These are phyloP conservation scores for Dryadula phaetusa DNA, from an alignment of 2,888 invertebrate genomes.

Conservation along the genomic window DNA sequence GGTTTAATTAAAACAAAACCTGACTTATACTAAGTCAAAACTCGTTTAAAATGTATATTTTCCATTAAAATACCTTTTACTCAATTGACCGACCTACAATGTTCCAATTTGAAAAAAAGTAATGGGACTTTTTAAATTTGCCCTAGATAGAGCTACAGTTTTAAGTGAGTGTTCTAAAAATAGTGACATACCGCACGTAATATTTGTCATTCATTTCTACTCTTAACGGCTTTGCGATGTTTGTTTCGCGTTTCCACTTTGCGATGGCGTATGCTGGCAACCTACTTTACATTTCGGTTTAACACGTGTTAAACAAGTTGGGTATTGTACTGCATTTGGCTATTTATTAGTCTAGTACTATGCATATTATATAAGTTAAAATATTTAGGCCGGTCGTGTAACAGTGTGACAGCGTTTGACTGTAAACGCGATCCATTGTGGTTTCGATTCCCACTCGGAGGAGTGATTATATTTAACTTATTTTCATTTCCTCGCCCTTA, in stretches of 20 bases:
- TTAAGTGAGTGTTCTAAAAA: slow-evolving; percentile 22
- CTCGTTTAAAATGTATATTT: slow-evolving; percentile 2
- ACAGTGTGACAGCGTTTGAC: too few relatives aligned
- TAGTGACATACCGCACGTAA: slow-evolving; percentile 34
- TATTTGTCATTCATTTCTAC: slow-evolving; percentile 34
- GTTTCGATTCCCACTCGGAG: too few relatives aligned
- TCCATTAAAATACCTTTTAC: neutral
- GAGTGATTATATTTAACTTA: too few relatives aligned
- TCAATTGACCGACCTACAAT: neutral
- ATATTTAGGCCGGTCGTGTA: too few relatives aligned
- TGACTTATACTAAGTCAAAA: neutral
- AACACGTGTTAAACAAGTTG: neutral
- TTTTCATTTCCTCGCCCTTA: too few relatives aligned
- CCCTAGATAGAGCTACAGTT: neutral
- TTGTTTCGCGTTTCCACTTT: neutral
- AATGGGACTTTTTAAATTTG: neutral
- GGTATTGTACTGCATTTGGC: too few relatives aligned
- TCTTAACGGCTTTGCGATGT: slow-evolving; percentile 10
- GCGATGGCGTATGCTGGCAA: neutral
- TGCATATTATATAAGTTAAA: too few relatives aligned
- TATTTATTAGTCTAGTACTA: too few relatives aligned
- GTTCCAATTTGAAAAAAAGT: neutral
- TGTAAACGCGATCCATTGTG: too few relatives aligned
- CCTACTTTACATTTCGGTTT: slow-evolving; percentile 5
- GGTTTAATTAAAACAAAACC: neutral